phyloP scores from a whole-genome alignment of 92 coral and sea anemone species.

The Meandrina meandrites region DNA sequence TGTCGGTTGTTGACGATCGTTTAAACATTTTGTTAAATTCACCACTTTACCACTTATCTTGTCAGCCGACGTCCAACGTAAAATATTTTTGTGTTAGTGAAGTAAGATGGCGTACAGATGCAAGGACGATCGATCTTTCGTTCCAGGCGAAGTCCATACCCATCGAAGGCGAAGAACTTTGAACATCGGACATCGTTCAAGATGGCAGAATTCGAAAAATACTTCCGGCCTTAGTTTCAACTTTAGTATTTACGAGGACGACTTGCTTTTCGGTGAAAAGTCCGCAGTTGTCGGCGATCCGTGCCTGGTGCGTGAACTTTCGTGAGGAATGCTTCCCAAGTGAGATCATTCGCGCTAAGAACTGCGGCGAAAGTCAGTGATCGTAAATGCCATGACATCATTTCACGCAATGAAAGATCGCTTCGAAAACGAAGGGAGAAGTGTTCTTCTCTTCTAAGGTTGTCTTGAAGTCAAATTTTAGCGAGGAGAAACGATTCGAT shows the following conservation, averaged over 20 bases:
- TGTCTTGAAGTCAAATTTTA: conserved; percentile 40
- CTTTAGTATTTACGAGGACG: not conserved
- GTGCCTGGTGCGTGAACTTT: conserved; percentile 8
- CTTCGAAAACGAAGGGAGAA: conserved; percentile 30
- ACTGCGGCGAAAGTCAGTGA: conserved; percentile 56
- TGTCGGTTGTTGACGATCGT: not conserved
- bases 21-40: conserved; percentile 3
- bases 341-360: conserved; percentile 51
- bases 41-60: conserved; percentile 8
- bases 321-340: conserved; percentile 35
- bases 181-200: conserved; percentile 23
- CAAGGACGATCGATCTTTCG: not conserved
- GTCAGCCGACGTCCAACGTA: not conserved
- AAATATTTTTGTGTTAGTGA: not conserved
- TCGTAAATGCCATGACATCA: conserved; percentile 76
- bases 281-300: conserved; percentile 9
- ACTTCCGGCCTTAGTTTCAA: conserved; percentile 30
- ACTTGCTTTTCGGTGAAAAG: not conserved
- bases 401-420: conserved; percentile 81
- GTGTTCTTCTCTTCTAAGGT: conserved; percentile 43
- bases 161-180: conserved; percentile 12
- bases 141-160: conserved; percentile 8
- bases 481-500: conserved; percentile 4
- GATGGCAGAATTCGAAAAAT: conserved; percentile 16
- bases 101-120: conserved; percentile 23